Evolutionary conservation across 2,797 vertebrate genomes (phyloP).

Genomic region (Oreochromis grahami): DNA sequence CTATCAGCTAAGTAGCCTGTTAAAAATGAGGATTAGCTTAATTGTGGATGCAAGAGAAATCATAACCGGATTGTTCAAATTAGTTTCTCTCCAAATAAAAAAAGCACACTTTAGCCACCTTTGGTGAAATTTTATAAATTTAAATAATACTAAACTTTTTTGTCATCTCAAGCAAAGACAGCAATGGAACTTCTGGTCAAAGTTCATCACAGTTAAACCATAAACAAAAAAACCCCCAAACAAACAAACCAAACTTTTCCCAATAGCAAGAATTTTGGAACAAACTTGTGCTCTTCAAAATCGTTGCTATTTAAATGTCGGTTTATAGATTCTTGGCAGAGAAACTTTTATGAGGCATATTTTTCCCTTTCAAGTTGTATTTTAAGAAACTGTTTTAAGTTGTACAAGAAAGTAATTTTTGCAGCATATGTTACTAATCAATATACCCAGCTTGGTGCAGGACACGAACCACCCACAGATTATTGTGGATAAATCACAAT

Average conservation of each 20-base stretch:
- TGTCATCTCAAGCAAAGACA: not conserved
- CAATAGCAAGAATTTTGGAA: not conserved
- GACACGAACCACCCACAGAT: not conserved
- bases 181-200: not conserved
- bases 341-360: not conserved
- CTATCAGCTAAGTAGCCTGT: not conserved
- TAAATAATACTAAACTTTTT: not conserved
- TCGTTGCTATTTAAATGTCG: not conserved
- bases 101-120: not conserved
- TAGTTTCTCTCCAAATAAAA: not conserved
- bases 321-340: not conserved
- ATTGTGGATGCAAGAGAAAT: not conserved
- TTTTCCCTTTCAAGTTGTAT: not conserved
- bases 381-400: not conserved
- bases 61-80: not conserved
- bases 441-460: not conserved
- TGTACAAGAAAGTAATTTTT: not conserved
- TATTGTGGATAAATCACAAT: not conserved
- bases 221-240: rapidly evolving
- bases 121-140: not conserved
- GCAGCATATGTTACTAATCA: not conserved
- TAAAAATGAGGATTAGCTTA: not conserved
- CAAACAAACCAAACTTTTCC: not conserved
- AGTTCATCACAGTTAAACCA: not conserved
- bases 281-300: not conserved